These are phyloP conservation scores for Acronicta alni DNA, from an alignment of 2,888 invertebrate species.

Conservation along the genomic window DNA sequence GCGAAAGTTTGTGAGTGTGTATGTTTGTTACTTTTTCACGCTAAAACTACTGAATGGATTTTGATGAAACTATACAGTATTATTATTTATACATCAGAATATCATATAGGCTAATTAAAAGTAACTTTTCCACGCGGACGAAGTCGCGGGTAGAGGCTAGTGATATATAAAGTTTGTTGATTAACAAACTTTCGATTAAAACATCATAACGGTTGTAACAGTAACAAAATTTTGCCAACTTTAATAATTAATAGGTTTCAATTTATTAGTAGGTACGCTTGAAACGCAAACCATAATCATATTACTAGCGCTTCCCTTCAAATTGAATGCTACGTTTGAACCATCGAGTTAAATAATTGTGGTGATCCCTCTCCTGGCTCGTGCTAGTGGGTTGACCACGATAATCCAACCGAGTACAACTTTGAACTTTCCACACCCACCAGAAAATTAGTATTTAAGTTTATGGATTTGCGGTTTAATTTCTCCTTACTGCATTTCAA, in stretches of 20 bases:
- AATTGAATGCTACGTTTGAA: not conserved
- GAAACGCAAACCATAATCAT: not conserved
- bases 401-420: conserved; percentile 21
- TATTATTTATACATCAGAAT: too few species aligned
- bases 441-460: conserved; percentile 16
- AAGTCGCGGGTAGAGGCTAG: too few species aligned
- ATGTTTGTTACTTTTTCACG: too few species aligned
- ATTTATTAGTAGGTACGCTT: not conserved
- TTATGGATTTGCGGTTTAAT: conserved; percentile 12
- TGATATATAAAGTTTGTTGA: too few species aligned
- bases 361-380: conserved; percentile 15
- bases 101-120: too few species aligned
- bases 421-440: conserved; percentile 37
- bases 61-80: too few species aligned
- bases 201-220: not conserved
- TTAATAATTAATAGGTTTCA: not conserved
- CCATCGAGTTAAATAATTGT: conserved; percentile 30
- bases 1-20: too few species aligned
- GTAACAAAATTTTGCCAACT: not conserved
- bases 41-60: too few species aligned
- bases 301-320: not conserved
- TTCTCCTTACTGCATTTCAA: conserved; percentile 21
- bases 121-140: too few species aligned
- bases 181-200: not conserved
- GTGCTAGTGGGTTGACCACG: conserved; percentile 17